Percentiles rank a stretch among this genome's conserved stretches.
Conservation (phyloP, 1,140 invertebrate species). For the Vollenhovia emeryi region DNA sequence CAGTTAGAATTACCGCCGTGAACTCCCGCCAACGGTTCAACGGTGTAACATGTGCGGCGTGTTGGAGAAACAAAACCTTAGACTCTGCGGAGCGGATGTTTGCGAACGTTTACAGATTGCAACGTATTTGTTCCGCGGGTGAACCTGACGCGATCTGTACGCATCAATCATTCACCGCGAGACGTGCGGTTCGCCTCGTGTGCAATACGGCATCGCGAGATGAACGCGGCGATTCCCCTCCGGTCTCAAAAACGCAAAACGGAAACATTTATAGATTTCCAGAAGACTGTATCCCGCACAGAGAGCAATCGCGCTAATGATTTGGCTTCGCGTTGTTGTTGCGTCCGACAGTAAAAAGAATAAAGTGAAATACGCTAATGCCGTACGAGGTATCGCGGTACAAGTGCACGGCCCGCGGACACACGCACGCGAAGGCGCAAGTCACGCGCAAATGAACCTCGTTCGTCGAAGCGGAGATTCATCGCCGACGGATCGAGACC, state of each 20-base stretch:
- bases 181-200: slow-evolving; percentile 5
- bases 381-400: slow-evolving; percentile 2
- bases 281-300: slow-evolving; percentile 32
- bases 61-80: slow-evolving; percentile 14
- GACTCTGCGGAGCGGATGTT: slow-evolving; percentile 28
- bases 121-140: slow-evolving; percentile 15
- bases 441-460: slow-evolving; percentile 35
- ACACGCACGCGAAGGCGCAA: slow-evolving; percentile 8
- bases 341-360: background rate
- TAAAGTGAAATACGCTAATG: no score
- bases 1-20: slow-evolving; percentile 24
- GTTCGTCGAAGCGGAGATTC: background rate
- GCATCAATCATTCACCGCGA: slow-evolving; percentile 33
- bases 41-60: background rate
- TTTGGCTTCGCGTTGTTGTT: slow-evolving; percentile 29
- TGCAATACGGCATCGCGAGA: slow-evolving; percentile 33
- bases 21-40: slow-evolving; percentile 17
- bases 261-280: slow-evolving; percentile 47
- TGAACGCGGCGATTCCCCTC: background rate
- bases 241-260: slow-evolving; percentile 14
- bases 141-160: background rate
- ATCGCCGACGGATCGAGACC: background rate
- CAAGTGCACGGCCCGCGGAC: background rate
- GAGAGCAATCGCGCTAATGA: slow-evolving; percentile 14
- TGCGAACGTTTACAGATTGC: slow-evolving; percentile 13